Evolutionary conservation across 2,113 vertebrate species (phyloP).

Genomic region (Pelecanoides urinatrix): DNA sequence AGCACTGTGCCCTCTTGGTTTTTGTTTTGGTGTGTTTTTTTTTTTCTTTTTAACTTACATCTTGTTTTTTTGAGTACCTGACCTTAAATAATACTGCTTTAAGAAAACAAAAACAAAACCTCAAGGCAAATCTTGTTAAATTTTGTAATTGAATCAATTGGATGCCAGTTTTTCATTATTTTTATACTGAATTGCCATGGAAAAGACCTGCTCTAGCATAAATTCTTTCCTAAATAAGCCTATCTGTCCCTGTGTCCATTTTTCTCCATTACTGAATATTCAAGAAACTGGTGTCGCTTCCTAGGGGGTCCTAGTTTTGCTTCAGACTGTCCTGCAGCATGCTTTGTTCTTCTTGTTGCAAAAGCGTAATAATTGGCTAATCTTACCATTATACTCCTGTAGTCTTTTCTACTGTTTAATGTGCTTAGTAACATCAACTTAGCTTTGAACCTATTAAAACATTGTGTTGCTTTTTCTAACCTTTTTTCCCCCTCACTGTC

Average conservation of each 20-base stretch:
- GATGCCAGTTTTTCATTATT: neutral
- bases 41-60: neutral
- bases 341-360: neutral
- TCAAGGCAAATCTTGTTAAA: neutral
- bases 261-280: neutral
- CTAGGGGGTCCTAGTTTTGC: neutral
- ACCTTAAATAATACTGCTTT: neutral
- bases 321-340: neutral
- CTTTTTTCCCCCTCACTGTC: neutral
- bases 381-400: neutral
- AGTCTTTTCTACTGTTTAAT: neutral
- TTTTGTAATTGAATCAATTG: neutral
- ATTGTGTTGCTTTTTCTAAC: neutral
- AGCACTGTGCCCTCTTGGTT: neutral
- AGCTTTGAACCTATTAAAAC: neutral
- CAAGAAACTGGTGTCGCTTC: neutral
- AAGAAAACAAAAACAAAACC: neutral
- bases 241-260: neutral
- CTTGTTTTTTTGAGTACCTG: neutral
- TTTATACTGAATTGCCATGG: neutral
- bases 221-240: neutral
- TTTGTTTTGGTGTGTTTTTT: too few relatives aligned
- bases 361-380: neutral
- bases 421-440: neutral
- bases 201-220: neutral